Base-by-base conservation (phyloP, 2,113 vertebrate genomes). In the Tragelaphus imberbis region DNA sequence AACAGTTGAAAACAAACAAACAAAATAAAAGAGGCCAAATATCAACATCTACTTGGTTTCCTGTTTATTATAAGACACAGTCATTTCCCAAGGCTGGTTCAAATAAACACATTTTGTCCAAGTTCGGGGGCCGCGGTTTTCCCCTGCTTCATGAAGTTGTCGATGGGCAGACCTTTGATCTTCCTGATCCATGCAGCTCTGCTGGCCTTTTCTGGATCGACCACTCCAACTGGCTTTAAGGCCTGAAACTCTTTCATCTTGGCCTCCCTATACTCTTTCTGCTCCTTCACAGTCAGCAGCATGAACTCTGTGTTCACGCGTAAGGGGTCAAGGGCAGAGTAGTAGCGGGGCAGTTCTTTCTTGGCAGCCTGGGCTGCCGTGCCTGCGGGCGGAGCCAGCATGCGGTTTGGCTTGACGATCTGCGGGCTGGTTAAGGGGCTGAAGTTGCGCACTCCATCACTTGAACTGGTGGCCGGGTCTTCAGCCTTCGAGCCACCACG, bases 71-170 rank as follows among this genome's bases (percentile, higher is more conserved):
- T 59, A 30, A 79, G 61, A 27, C 90, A 27, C 25, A 68, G 55
- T 63, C 47, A 84, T 88, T 97, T 91, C 84, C 77, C 92, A 93
- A 80, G 87, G 47, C 61, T 95, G 44, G 47, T 88, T 99, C 97
- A 99, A 94, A 99, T 98, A 89, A 98, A 99, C 1, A 92, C 9
- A 7, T 98, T 97, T 10, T 59, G 59, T 23, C 99, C 98, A 27
- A 99, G 97, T 91, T 99, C 99, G 0, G 99, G 98, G 30, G 98
- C 99, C 3, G 97, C 96, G 30, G 55, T 98, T 96, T 98, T 99
- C 36, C 95, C 98, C 56, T 98, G 98, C 77, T 97, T 98, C 53
- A 93, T 98, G 84, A 98, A 99, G 21, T 97, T 94, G 51, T 97
- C 96, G 16, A 98, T 84, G 47, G 98, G 95, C 1, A 99, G 93